These are phyloP conservation scores for Solea senegalensis DNA, from an alignment of 2,113 vertebrate species.

Conservation along the genomic window DNA sequence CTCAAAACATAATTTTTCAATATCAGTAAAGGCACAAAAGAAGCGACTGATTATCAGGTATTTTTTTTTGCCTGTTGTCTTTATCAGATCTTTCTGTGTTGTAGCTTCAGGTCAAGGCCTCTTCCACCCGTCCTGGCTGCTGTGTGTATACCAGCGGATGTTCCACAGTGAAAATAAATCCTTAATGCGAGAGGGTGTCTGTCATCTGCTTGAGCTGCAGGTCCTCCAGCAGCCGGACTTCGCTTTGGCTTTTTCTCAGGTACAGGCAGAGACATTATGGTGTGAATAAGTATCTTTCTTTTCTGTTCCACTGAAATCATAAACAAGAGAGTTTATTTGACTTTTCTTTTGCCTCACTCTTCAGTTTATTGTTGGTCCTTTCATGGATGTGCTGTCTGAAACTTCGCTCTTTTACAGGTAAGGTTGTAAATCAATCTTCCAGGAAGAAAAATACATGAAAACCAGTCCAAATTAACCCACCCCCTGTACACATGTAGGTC, in stretches of 20 bases:
- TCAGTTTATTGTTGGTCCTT: constrained; percentile 89
- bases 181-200: constrained; percentile 88
- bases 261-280: constrained; percentile 40
- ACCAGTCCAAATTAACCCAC: neutral
- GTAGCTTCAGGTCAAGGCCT: constrained; percentile 74
- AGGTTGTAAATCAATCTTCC: constrained; percentile 28
- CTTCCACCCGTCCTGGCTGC: constrained; percentile 91
- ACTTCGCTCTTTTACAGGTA: constrained; percentile 91
- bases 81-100: constrained; percentile 1
- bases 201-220: constrained; percentile 88
- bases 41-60: neutral
- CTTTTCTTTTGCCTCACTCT: constrained; percentile 15
- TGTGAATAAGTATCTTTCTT: too few relatives aligned
- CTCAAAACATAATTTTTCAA: too few relatives aligned
- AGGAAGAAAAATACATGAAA: neutral
- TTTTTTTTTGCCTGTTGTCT: neutral
- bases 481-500: constrained; percentile 74
- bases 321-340: neutral
- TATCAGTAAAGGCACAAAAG: too few relatives aligned
- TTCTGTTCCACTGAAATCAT: neutral
- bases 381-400: constrained; percentile 93
- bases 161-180: constrained; percentile 96
- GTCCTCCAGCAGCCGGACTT: constrained; percentile 80
- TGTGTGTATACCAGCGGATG: constrained; percentile 94
- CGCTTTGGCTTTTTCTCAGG: constrained; percentile 85